Percentiles rank a stretch among this genome's conserved stretches.
Conservation (phyloP, 2,888 invertebrate species). For the Volucella inflata region DNA sequence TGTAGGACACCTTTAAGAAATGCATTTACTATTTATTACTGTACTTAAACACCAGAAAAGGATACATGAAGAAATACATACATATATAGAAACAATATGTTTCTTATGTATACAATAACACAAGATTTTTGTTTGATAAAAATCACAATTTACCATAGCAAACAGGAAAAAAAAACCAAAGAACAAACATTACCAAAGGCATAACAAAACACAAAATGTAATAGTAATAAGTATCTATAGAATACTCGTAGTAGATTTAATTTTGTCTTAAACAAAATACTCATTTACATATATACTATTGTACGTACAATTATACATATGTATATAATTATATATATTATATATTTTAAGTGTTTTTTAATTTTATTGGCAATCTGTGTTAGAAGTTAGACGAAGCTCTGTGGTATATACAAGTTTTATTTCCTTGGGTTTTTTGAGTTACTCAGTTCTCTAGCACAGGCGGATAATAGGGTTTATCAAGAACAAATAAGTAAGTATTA, state of each 20-base stretch:
- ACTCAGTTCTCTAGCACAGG: too few relatives aligned
- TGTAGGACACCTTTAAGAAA: slow-evolving; percentile 30
- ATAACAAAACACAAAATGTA: slow-evolving; percentile 28
- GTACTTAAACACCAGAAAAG: slow-evolving; percentile 26
- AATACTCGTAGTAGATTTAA: slow-evolving; percentile 55
- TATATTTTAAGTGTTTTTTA: not conserved
- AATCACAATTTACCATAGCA: slow-evolving; percentile 48
- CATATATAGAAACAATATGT: slow-evolving; percentile 42
- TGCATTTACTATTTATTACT: slow-evolving; percentile 69
- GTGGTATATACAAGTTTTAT: too few relatives aligned
- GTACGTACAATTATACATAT: slow-evolving; percentile 28
- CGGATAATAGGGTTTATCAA: too few relatives aligned
- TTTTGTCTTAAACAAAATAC: slow-evolving; percentile 61
- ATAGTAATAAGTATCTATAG: slow-evolving; percentile 47
- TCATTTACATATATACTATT: slow-evolving; percentile 43
- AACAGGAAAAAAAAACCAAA: slow-evolving; percentile 56
- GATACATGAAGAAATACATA: slow-evolving; percentile 33
- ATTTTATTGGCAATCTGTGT: slow-evolving; percentile 18
- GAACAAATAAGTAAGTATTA: too few relatives aligned
- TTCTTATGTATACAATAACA: slow-evolving; percentile 39
- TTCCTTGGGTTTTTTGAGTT: too few relatives aligned
- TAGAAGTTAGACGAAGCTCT: not conserved
- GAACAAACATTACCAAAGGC: slow-evolving; percentile 41
- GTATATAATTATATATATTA: not conserved
- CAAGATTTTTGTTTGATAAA: slow-evolving; percentile 61